Percentiles rank a stretch among this genome's conserved stretches.
Conservation (phyloP, 2,888 invertebrate genomes). For the Caenorhabditis sp. region DNA sequence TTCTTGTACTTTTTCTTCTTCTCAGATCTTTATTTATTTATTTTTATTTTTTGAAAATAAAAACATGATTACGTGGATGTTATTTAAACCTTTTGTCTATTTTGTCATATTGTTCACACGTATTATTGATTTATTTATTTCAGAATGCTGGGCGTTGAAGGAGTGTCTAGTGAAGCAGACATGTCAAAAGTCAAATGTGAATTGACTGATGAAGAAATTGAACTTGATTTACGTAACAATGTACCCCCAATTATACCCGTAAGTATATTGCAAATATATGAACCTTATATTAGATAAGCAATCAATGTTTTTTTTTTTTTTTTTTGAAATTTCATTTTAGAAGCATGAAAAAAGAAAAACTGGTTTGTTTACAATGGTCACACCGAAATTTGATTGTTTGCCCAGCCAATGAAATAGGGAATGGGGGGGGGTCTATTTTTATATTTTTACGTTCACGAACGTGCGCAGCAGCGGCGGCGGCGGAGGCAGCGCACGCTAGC, state of each 20-base stretch:
- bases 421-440: constrained; percentile 20
- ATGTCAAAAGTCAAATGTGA: neutral
- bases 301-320: no score
- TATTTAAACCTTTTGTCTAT: no score
- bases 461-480: constrained; percentile 18
- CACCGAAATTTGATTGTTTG: constrained; percentile 13
- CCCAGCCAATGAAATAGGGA: constrained; percentile 13
- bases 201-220: neutral
- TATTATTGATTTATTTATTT: neutral
- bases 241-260: neutral
- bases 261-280: neutral
- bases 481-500: neutral
- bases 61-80: no score
- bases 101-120: no score
- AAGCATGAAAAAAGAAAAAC: no score
- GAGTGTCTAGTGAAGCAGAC: neutral
- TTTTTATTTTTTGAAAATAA: no score
- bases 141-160: neutral
- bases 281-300: no score
- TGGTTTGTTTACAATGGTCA: no score
- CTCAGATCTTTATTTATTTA: no score
- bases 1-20: no score
- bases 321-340: no score
- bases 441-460: constrained; percentile 13
- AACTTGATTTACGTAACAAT: neutral